Percentiles rank a stretch among this genome's conserved stretches.
Evolutionary conservation across 2,888 invertebrate genomes (phyloP).

Genomic region (Caenorhabditis imperialis): DNA sequence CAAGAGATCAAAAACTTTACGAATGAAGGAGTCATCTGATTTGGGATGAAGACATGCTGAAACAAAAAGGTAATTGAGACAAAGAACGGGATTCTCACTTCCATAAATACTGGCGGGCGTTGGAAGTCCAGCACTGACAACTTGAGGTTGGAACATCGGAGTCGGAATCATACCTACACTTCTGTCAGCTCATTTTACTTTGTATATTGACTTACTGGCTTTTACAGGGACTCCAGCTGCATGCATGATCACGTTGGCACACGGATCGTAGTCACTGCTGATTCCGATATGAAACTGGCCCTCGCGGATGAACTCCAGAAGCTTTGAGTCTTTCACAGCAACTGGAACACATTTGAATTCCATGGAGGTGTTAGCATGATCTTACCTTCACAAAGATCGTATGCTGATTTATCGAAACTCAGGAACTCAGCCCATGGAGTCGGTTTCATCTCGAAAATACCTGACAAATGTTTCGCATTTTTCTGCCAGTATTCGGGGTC

Average conservation of each 20-base stretch:
- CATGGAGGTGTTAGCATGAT: no score
- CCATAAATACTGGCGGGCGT: slow-evolving; percentile 45
- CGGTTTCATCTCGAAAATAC: slow-evolving; percentile 33
- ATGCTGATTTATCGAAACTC: slow-evolving; percentile 26
- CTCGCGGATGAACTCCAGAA: slow-evolving; percentile 34
- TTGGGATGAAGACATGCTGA: slow-evolving; percentile 32
- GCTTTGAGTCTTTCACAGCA: slow-evolving; percentile 18
- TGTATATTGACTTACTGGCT: slow-evolving; percentile 37
- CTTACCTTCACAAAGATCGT: slow-evolving; percentile 39
- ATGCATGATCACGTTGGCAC: slow-evolving; percentile 43
- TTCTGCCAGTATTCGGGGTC: slow-evolving; percentile 30
- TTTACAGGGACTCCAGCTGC: slow-evolving; percentile 40
- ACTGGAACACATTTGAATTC: slow-evolving; percentile 9
- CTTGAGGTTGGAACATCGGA: slow-evolving; percentile 44
- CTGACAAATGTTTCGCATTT: slow-evolving; percentile 15
- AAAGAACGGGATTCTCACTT: slow-evolving; percentile 2
- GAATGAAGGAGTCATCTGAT: slow-evolving; percentile 16
- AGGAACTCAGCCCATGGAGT: slow-evolving; percentile 23
- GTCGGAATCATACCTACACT: slow-evolving; percentile 54
- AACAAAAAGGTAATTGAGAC: neutral
- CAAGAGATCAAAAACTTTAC: slow-evolving; percentile 29
- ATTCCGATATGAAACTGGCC: slow-evolving; percentile 49
- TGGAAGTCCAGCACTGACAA: slow-evolving; percentile 43
- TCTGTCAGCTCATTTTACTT: no score
- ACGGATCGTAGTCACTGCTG: slow-evolving; percentile 53